Percentiles rank a stretch among this genome's conserved stretches.
Evolutionary conservation across 2,113 vertebrate genomes (phyloP).

Genomic region (Abramis brama): DNA sequence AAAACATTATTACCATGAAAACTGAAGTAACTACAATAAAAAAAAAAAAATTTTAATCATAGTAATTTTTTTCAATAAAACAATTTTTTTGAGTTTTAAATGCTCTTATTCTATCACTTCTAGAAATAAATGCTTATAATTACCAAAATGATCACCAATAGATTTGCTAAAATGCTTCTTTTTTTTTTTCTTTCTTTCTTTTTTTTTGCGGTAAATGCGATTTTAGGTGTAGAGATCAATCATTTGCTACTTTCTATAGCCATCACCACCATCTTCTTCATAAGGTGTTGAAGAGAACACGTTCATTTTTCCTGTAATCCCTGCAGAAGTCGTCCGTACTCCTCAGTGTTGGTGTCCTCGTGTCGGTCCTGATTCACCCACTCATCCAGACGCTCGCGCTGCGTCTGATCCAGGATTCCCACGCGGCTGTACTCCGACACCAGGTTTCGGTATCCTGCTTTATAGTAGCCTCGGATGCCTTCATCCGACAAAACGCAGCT

Average conservation of each 20-base stretch:
- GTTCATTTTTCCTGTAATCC: background rate
- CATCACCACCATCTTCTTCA: background rate
- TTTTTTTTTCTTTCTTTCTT: too few species aligned
- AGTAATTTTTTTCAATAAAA: too few species aligned
- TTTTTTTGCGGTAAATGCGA: background rate
- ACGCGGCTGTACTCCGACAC: conserved; percentile 23
- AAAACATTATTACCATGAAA: too few species aligned
- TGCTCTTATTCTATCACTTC: background rate
- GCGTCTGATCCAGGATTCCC: conserved; percentile 40
- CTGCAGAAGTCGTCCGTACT: background rate
- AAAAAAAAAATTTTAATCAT: too few species aligned
- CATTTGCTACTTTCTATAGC: background rate
- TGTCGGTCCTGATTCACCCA: conserved; percentile 19
- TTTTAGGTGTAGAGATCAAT: too few species aligned
- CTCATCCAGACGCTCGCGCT: conserved; percentile 1
- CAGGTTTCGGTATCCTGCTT: conserved; percentile 33
- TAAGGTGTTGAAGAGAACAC: background rate
- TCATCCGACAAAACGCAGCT: background rate
- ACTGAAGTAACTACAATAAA: too few species aligned
- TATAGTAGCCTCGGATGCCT: conserved; percentile 33
- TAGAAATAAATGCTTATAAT: background rate
- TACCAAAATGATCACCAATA: background rate
- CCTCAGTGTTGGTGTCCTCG: background rate
- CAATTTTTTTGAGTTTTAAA: background rate
- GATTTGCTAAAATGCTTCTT: background rate